Evolutionary conservation across 2,888 invertebrate species (phyloP), one percentile per base, ranked within the genome.

Genomic region (Brachyptera putata): DNA sequence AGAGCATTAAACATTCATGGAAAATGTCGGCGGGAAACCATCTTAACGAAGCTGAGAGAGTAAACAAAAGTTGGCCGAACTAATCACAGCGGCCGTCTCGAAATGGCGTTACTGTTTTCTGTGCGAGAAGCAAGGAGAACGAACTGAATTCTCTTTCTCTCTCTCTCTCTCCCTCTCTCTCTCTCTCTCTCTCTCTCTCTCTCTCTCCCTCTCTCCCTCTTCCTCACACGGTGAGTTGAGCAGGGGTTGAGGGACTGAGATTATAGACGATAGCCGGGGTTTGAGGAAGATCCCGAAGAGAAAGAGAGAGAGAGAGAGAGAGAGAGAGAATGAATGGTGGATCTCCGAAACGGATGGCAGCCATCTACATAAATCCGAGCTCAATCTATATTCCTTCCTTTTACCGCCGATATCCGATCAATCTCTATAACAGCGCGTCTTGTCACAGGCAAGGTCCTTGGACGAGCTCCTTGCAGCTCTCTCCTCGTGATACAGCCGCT

Each of bases 331-430:
- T 18, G 21, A 18, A 41, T 41, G 41, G 41, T 7, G 16, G 41
- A 16, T n/a, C 26, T 26, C 16, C n/a, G 26, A 50, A 50, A 50
- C 49, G 49, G 49, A 26, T 24, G 26, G 49, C 25, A 24, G 26
- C 49, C 49, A 50, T 50, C 49, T 50, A 50, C 25, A 50, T 50
- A 50, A 50, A 50, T 50, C 49, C 30, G 49, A 50, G 50, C 13
- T 26, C 49, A 24, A 50, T 50, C 49, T 50, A 50, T 50, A 50
- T 50, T 50, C 49, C 30, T 25, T 41, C 9, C 41, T 41, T 18
- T 16, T 49, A 26, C 16, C 49, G 16, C 26, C 24, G 25, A 50
- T 26, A n/a, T 3, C 49, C 49, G 49, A 50, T 50, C 49, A 25
- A 50, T 50, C 49, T 26, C 25, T 50, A 50, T 50, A 26, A 50